These are phyloP conservation scores for Eueremaeus valkanovi DNA, from an alignment of 2,888 invertebrate genomes.

Conservation along the genomic window DNA sequence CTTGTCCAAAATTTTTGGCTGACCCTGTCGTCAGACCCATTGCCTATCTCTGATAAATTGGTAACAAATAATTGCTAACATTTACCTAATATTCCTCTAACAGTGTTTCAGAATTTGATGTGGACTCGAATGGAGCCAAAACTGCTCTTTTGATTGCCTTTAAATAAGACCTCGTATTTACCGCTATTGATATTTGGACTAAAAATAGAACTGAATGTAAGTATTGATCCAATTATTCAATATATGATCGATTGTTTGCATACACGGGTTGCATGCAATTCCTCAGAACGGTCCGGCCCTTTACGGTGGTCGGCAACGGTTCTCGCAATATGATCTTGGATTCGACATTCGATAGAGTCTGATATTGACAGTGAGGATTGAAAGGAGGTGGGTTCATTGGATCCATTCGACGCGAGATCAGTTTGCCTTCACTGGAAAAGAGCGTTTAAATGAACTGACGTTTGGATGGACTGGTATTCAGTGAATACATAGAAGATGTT, in stretches of 20 bases:
- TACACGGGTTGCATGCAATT: constrained; percentile 29
- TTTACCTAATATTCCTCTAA: not conserved
- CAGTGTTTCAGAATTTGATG: not conserved
- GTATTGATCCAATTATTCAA: not conserved
- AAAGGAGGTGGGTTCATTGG: constrained; percentile 1
- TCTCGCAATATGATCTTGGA: constrained; percentile 17
- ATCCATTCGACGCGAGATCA: not conserved
- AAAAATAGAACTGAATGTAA: not conserved
- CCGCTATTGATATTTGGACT: constrained; percentile 28
- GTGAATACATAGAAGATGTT: not conserved
- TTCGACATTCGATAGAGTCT: constrained; percentile 16
- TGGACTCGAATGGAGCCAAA: constrained; percentile 27
- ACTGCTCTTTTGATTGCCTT: constrained; percentile 32
- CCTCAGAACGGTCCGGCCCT: constrained; percentile 20
- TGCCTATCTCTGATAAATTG: too few relatives aligned
- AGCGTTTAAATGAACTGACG: not conserved
- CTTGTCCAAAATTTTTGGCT: too few relatives aligned
- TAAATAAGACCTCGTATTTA: constrained; percentile 26
- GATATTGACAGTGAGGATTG: constrained; percentile 17
- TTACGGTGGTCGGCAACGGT: constrained; percentile 1
- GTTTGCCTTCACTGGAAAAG: constrained; percentile 20
- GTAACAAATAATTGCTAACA: not conserved
- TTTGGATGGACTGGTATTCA: not conserved
- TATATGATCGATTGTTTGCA: too few relatives aligned
- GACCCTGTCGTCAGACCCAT: too few relatives aligned